A percentile compares a stretch with the other conserved stretches of the same genome.
Evolutionary conservation across 2,888 invertebrate genomes (phyloP).

Genomic region (Pherbina coryleti): DNA sequence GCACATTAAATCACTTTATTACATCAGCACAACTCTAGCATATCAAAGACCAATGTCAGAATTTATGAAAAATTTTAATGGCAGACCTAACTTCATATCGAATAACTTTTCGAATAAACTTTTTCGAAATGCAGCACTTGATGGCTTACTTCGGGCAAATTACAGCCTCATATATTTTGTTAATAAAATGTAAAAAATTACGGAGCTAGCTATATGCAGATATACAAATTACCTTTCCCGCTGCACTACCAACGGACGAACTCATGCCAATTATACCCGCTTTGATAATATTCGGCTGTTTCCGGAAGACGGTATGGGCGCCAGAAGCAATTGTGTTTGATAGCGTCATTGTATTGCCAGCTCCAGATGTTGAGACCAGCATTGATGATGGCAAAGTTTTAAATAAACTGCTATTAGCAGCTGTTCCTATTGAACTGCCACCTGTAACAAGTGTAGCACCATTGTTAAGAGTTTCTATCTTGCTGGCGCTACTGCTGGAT

Average conservation of each 20-base stretch:
- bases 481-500: constrained; percentile 32
- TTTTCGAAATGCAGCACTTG: too few relatives aligned
- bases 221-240: constrained; percentile 31
- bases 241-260: constrained; percentile 9
- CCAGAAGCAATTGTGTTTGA: constrained; percentile 47
- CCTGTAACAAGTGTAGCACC: constrained; percentile 45
- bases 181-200: too few relatives aligned
- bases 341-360: constrained; percentile 44
- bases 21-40: too few relatives aligned
- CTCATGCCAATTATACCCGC: constrained; percentile 40
- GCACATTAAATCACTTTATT: too few relatives aligned
- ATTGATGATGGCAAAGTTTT: constrained; percentile 48
- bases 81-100: too few relatives aligned
- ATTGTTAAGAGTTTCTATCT: constrained; percentile 47
- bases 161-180: too few relatives aligned
- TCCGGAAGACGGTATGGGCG: constrained; percentile 51
- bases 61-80: too few relatives aligned
- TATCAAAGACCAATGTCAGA: too few relatives aligned
- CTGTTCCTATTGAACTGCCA: constrained; percentile 25
- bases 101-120: too few relatives aligned
- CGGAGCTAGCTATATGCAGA: too few relatives aligned
- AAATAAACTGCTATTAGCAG: constrained; percentile 42
- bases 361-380: constrained; percentile 44
- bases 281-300: constrained; percentile 54
- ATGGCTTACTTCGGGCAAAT: too few relatives aligned